Base-by-base conservation (phyloP, 2,113 vertebrate species). In the Anas platyrhynchos region DNA sequence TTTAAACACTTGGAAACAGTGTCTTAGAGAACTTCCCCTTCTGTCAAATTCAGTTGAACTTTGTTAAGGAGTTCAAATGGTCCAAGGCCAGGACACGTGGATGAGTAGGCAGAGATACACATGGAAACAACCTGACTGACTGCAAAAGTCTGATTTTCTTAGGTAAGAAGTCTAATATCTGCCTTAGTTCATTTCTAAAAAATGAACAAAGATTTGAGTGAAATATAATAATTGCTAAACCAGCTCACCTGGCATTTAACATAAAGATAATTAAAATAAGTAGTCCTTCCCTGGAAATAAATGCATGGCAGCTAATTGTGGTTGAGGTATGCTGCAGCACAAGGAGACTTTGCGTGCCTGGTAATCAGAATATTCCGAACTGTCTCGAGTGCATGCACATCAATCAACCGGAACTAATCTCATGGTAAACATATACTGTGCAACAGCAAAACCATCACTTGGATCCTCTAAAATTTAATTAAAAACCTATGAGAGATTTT, bases 351-450 rank as follows among this genome's bases (percentile, higher is more conserved):
- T 36, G 8, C 69, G 32, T 32, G 41, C 55, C 86, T 85, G 69
- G 26, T 77, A 87, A 66, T 78, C 41, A 67, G 63, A 36, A 43
- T 18, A 26, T 82, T 84, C 86, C 23, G 56, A 71, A 55, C 15
- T 36, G 68, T 54, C 31, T 67, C 83, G 65, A 87, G 52, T 67
- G 10, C 20, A 50, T 41, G 55, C 63, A 67, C 72, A 52, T 93
- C 95, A 84, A 74, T 93, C 94, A 96, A 83, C 94, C 93, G 94
- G 92, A 94, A 87, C 82, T 96, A 96, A 97, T 97, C 89, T 96
- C 15, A 38, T 25, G 16, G 76, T 83, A 81, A 97, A 89, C 75
- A 92, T 87, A 82, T 31, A 84, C 92, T 38, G 11, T 88, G 75
- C 44, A 91, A 89, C 72, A 88, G 83, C 59, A 69, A 87, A 54